Evolutionary conservation across 2,888 invertebrate species (phyloP).

Genomic region (Salticus scenicus): DNA sequence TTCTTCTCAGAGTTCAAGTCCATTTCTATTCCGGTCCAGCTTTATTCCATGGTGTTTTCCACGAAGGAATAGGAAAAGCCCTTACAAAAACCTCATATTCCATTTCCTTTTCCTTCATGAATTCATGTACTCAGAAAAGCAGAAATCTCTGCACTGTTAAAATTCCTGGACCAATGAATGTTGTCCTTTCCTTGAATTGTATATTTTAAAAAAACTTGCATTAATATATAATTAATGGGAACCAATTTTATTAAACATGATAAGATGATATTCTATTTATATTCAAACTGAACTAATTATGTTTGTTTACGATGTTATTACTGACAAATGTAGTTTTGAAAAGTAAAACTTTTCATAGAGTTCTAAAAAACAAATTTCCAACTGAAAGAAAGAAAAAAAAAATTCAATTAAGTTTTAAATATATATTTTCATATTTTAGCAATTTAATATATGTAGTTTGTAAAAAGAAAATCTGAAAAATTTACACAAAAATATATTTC

Average conservation of each 20-base stretch:
- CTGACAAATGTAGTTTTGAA: background rate
- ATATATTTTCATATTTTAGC: no score
- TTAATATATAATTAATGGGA: background rate
- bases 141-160: background rate
- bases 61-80: background rate
- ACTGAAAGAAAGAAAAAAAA: no score
- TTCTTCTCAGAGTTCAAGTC: constrained; percentile 19
- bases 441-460: no score
- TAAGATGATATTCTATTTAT: background rate
- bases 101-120: constrained; percentile 7
- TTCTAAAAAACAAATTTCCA: no score
- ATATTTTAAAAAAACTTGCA: background rate
- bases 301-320: background rate
- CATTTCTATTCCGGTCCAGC: constrained; percentile 17
- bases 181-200: background rate
- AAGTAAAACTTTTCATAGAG: background rate
- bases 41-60: background rate
- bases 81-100: constrained; percentile 11
- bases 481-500: no score
- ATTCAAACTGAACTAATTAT: background rate
- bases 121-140: constrained; percentile 14
- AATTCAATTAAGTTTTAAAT: no score
- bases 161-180: background rate
- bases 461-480: no score
- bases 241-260: background rate